These are phyloP conservation scores for Pyralis farinalis DNA, from an alignment of 2,888 invertebrate species.

Conservation along the genomic window DNA sequence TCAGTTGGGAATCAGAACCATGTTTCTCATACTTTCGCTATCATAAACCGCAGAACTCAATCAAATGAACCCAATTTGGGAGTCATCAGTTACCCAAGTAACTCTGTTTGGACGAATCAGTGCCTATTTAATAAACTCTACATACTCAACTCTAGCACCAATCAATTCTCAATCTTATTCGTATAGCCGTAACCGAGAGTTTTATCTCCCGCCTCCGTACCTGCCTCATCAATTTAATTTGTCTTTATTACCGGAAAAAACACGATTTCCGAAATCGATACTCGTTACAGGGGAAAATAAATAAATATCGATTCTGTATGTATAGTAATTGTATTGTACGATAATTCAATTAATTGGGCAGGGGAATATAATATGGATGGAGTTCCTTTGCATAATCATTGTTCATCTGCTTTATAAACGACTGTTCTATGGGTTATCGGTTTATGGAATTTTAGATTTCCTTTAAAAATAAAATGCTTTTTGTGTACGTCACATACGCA, in stretches of 20 bases:
- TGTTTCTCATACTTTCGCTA: too few species aligned
- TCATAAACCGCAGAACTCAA: slow-evolving; percentile 3
- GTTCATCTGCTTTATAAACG: too few species aligned
- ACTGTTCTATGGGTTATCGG: too few species aligned
- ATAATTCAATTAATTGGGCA: too few species aligned
- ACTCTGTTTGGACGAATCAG: slow-evolving; percentile 53
- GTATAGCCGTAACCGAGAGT: slow-evolving; percentile 2
- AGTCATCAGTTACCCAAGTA: slow-evolving; percentile 37
- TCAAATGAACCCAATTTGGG: slow-evolving; percentile 25
- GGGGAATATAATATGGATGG: too few species aligned
- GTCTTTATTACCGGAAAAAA: slow-evolving; percentile 34
- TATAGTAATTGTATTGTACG: slow-evolving; percentile 7
- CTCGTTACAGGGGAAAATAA: slow-evolving; percentile 13
- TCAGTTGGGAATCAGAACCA: too few species aligned
- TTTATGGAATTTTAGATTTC: too few species aligned
- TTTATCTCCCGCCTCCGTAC: slow-evolving; percentile 6
- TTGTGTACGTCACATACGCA: too few species aligned
- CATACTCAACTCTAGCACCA: slow-evolving; percentile 19
- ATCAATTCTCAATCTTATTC: slow-evolving; percentile 12
- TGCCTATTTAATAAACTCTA: slow-evolving; percentile 39
- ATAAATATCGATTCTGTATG: slow-evolving; percentile 7
- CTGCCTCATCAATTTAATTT: slow-evolving; percentile 21
- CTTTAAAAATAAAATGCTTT: too few species aligned
- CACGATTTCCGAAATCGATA: slow-evolving; percentile 24
- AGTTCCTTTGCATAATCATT: too few species aligned